Percentiles rank a stretch among this genome's conserved stretches.
These are phyloP conservation scores for Bombus ignitus DNA, from an alignment of 1,140 invertebrate genomes.

Conservation along the genomic window DNA sequence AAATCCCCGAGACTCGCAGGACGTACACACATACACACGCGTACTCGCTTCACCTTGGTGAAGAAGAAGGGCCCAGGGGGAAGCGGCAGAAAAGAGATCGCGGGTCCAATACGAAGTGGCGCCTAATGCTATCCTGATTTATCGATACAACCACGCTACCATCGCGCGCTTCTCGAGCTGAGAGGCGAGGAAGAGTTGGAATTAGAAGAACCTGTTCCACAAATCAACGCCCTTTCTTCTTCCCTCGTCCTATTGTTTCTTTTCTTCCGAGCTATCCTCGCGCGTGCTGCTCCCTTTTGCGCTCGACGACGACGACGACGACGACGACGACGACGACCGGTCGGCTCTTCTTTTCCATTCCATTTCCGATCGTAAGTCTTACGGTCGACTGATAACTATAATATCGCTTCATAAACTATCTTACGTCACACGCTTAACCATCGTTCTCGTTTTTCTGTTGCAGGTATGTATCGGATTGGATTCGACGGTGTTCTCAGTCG, in stretches of 20 bases:
- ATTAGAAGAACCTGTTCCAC: conserved; percentile 59
- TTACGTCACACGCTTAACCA: neutral
- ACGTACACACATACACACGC: neutral
- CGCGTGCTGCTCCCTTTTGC: neutral
- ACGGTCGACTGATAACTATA: neutral
- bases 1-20: conserved; percentile 76
- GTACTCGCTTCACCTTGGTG: neutral
- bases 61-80: neutral
- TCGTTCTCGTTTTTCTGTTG: conserved; percentile 65
- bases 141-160: conserved; percentile 67
- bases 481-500: conserved; percentile 39
- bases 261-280: neutral
- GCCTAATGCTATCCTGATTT: conserved; percentile 78
- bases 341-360: neutral
- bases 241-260: conserved; percentile 34
- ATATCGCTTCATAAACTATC: neutral
- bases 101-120: conserved; percentile 68
- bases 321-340: too few relatives aligned
- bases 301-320: neutral
- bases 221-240: conserved; percentile 59
- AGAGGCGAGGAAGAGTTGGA: conserved; percentile 47
- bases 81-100: conserved; percentile 40
- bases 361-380: conserved; percentile 2
- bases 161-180: conserved; percentile 21
- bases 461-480: conserved; percentile 79